phyloP scores from a whole-genome alignment of 2,888 invertebrate genomes.

The Meloe dianella region DNA sequence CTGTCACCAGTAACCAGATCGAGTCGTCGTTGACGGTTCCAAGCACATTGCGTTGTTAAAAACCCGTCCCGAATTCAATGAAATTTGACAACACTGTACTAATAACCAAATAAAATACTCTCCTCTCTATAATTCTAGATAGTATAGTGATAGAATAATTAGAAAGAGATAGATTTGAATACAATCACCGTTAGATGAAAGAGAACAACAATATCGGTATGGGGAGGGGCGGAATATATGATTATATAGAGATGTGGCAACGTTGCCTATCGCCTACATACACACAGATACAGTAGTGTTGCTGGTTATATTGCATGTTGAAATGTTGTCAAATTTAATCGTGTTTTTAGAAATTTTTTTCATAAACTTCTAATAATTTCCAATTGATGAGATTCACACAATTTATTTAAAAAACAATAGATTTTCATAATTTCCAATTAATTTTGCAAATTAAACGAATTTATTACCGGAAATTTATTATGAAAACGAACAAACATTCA shows the following conservation, averaged over 20 bases:
- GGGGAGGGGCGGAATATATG: background rate
- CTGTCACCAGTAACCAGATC: slow-evolving; percentile 49
- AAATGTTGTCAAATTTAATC: slow-evolving; percentile 45
- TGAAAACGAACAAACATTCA: slow-evolving; percentile 39
- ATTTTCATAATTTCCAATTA: background rate
- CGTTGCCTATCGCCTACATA: slow-evolving; percentile 54
- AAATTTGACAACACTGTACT: slow-evolving; percentile 40
- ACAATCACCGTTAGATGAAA: background rate
- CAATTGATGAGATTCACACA: slow-evolving; percentile 42
- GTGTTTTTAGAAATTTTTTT: slow-evolving; percentile 45
- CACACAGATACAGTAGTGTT: slow-evolving; percentile 40
- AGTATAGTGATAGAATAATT: background rate
- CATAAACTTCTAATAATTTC: slow-evolving; percentile 31
- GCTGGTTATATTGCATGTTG: slow-evolving; percentile 48
- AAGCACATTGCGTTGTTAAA: slow-evolving; percentile 45
- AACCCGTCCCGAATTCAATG: slow-evolving; percentile 37
- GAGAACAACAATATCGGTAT: too few species aligned
- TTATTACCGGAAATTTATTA: slow-evolving; percentile 21
- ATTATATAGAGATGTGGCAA: slow-evolving; percentile 39
- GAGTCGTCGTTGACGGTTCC: slow-evolving; percentile 27
- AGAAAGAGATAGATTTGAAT: background rate
- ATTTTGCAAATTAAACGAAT: background rate
- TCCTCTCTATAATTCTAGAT: background rate
- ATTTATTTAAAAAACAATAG: slow-evolving; percentile 12
- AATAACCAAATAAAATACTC: slow-evolving; percentile 1